Percentiles rank a stretch among this genome's conserved stretches.
Evolutionary conservation across 2,113 vertebrate genomes (phyloP).

Genomic region (Tetrax tetrax): DNA sequence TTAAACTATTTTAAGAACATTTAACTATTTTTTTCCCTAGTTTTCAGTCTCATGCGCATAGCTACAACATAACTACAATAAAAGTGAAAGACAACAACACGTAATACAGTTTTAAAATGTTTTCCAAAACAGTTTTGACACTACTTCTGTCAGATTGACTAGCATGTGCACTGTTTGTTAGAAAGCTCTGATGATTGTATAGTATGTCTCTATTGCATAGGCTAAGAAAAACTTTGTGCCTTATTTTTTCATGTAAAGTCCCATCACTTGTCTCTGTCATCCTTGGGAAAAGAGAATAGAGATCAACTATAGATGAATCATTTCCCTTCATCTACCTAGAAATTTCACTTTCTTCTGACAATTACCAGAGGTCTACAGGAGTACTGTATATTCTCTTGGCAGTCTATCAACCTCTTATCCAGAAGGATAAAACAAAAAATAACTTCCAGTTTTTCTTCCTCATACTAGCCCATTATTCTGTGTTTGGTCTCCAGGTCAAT

Average conservation of each 20-base stretch:
- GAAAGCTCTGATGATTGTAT: neutral
- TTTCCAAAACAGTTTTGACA: neutral
- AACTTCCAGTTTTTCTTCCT: neutral
- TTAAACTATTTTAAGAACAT: neutral
- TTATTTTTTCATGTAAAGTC: neutral
- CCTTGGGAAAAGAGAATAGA: neutral
- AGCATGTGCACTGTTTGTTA: neutral
- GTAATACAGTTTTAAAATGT: neutral
- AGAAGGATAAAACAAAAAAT: neutral
- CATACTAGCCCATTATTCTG: neutral
- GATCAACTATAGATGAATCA: neutral
- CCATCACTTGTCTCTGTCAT: neutral
- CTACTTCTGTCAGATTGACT: neutral
- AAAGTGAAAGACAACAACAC: neutral
- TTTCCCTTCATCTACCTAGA: neutral
- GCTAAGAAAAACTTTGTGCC: neutral
- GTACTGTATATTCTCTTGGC: neutral
- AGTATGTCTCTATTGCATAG: neutral
- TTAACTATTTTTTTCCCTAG: neutral
- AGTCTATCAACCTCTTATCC: neutral
- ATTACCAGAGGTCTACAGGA: neutral
- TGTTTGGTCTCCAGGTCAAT: neutral
- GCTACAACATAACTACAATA: neutral
- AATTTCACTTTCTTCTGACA: neutral
- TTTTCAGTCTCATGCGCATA: neutral